Base-by-base conservation (phyloP, 23 tunicate genomes). In the Halocynthia roretzi region DNA sequence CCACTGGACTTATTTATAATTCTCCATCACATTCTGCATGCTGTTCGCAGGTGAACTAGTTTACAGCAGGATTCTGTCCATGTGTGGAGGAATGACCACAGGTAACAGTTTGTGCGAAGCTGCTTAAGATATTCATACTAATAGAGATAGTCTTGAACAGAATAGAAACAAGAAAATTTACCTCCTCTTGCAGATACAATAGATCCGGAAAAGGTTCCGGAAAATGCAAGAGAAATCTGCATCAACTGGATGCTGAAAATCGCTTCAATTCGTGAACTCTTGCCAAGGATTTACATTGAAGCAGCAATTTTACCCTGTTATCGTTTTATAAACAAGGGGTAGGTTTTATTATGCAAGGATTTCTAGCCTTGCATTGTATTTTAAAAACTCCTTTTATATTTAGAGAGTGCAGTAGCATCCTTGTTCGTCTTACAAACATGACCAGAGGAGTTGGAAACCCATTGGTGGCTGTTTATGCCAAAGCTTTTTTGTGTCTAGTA, bases 171-270 rank as follows among this genome's bases (percentile, higher is more conserved):
- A 1, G 2, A n/a, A 68, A 68, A 68, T 21, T n/a, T 68, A 17
- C 21, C 72, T 17, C 18, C 72, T 14, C 15, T 50, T 7, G 54
- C 78, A 67, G 88, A 80, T 50, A 56, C 67, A 10, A 80, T 90
- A 9, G 77, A 71, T 21, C 85, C 85, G 11, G 72, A 69, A 15
- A 68, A 78, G 50, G 88, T 92, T 54, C 82, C 92, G 21, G 92
- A 80, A 51, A 75, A 69, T 60, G 98, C 98, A 18, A 68, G 82
- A 15, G 98, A 92, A 66, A 82, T 92, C 62, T 92, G 98, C 56
- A 62, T 86, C 54, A 92, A 92, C 60, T 92, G 98, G 98, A 53
- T 92, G 69, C 58, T 92, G 64, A 92, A 92, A 80, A 78, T 92
- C 23, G 87, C 98, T 17, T 92, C 98, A 0, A 92, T 92, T 74